A percentile compares a stretch with the other conserved stretches of the same genome.
These are phyloP conservation scores for Pyrrhura leucotis DNA, from an alignment of 2,797 vertebrate species.

Conservation along the genomic window DNA sequence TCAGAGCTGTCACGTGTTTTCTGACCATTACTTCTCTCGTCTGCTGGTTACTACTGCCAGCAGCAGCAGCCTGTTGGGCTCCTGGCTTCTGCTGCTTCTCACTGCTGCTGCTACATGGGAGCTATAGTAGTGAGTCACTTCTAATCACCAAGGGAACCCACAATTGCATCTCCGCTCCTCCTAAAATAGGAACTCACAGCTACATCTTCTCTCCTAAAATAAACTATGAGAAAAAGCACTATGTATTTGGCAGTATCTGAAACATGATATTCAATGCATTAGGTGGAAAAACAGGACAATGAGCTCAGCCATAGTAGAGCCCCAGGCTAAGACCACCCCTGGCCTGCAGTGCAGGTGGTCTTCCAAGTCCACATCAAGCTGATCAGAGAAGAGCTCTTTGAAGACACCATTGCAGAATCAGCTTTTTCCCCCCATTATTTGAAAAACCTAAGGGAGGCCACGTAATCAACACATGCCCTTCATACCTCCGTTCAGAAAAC, in stretches of 20 bases:
- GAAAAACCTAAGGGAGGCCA: background rate
- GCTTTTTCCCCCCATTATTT: background rate
- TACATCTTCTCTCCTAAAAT: slow-evolving; percentile 10
- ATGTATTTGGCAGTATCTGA: background rate
- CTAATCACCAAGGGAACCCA: slow-evolving; percentile 43
- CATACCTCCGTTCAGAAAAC: background rate
- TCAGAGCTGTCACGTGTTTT: rapidly evolving
- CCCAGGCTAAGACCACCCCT: background rate
- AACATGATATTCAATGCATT: background rate
- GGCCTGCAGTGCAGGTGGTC: background rate
- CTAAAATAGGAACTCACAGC: slow-evolving; percentile 25
- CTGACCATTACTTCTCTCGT: background rate
- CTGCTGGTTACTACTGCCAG: background rate
- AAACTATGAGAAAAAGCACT: background rate
- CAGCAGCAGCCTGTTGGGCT: background rate
- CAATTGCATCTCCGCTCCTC: background rate
- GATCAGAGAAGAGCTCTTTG: background rate
- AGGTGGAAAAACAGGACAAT: background rate
- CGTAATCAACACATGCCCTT: background rate
- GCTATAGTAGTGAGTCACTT: background rate
- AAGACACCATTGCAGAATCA: background rate
- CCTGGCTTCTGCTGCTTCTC: background rate
- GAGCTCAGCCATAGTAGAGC: background rate
- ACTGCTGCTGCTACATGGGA: background rate
- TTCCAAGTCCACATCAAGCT: background rate